Base-by-base conservation (phyloP, 2,113 vertebrate genomes). In the Noturus placidus region DNA sequence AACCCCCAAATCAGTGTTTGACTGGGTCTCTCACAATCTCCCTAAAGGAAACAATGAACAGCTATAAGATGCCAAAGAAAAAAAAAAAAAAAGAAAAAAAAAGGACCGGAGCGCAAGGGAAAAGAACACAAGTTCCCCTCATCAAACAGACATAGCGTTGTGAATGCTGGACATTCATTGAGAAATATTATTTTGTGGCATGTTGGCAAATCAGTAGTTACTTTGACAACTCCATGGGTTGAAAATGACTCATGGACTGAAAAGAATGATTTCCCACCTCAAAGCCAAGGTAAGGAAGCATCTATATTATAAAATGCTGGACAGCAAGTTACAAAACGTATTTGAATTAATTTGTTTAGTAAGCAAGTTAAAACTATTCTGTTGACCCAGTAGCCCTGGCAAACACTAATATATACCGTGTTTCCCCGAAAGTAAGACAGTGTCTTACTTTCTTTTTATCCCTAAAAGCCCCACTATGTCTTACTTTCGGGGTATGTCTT, bases 1-100 rank as follows among this genome's bases (percentile, higher is more conserved):
- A 87, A 72, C 70, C 52, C 74, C 50, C 27, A 69, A 63, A 86
- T 83, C 74, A 83, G 27, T 50, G 17, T 8, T 59, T 38, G 61
- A 72, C 33, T 57, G 82, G 63, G 46, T 25, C n/a, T 57, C 69
- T 33, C 22, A 82, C 11, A 19, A 61, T 11, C 78, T 82, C 61
- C 74, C 50, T 7, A n/a, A 42, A 77, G 84, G 70, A 77, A 77
- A 42, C 70, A 42, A 46, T 46, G 42, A 46, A 7, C 5, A 46
- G 42, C 42, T 42, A 42, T 42, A 5, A 42, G 42, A 46, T 46
- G 42, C 42, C 38, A n/a, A n/a, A n/a, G n/a, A n/a, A n/a, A 42
- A 42, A 4, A 42, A 4, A 42, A 42, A 38, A 2, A 38, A 2
- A 38, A 38, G 4, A 38, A 38, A 2, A 38, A 38, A 38, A 38